A percentile compares a stretch with the other conserved stretches of the same genome.
phyloP scores from a whole-genome alignment of 2,888 invertebrate species.

The Megaustenia siamemsis region DNA sequence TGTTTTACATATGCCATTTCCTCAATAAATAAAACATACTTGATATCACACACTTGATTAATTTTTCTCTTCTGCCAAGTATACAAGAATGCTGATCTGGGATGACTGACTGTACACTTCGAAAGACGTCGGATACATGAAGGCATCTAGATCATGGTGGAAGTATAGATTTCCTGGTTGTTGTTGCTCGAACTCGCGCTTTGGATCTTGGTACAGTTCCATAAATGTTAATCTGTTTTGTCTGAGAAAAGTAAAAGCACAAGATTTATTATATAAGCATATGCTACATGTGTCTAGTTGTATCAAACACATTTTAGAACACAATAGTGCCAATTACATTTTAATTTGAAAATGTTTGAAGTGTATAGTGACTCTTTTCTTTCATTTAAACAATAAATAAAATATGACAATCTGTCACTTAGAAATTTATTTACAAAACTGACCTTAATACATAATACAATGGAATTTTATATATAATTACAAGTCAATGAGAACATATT shows the following conservation, averaged over 20 bases:
- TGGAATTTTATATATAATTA: too few relatives aligned
- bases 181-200: constrained; percentile 10
- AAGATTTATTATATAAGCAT: neutral
- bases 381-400: too few relatives aligned
- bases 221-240: constrained; percentile 59
- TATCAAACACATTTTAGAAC: too few relatives aligned
- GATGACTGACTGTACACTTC: constrained; percentile 17
- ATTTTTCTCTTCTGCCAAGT: neutral
- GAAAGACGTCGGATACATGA: constrained; percentile 39
- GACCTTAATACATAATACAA: too few relatives aligned
- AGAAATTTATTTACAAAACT: too few relatives aligned
- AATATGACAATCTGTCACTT: too few relatives aligned
- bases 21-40: neutral
- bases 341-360: too few relatives aligned
- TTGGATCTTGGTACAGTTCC: constrained; percentile 57
- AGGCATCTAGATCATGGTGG: constrained; percentile 39
- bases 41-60: neutral
- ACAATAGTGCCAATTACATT: too few relatives aligned
- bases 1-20: neutral
- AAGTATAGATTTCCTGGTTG: constrained; percentile 51
- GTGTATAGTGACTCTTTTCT: too few relatives aligned
- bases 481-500: too few relatives aligned
- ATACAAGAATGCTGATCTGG: neutral
- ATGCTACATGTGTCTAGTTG: too few relatives aligned
- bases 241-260: constrained; percentile 45